A percentile compares a stretch with the other conserved stretches of the same genome.
Conservation (phyloP, 2,888 invertebrate species). For the Cheiracanthium punctorium region DNA sequence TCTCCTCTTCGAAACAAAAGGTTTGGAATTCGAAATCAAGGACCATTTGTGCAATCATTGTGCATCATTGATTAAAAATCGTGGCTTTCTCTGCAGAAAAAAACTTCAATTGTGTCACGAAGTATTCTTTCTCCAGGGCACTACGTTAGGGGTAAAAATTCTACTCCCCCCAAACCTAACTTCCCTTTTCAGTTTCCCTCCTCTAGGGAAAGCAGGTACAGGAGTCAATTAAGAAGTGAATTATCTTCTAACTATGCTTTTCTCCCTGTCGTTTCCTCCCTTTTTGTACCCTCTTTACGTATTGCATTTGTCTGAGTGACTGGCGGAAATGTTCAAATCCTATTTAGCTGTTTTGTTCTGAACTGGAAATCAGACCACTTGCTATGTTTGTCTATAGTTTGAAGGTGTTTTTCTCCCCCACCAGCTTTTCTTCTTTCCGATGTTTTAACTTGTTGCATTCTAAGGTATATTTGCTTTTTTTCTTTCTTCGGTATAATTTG, state of each 20-base stretch:
- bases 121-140: slow-evolving; percentile 10
- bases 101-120: slow-evolving; percentile 31
- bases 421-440: too few relatives aligned
- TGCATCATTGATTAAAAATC: slow-evolving; percentile 61
- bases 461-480: too few relatives aligned
- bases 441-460: too few relatives aligned
- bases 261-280: slow-evolving; percentile 2
- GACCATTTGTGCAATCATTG: slow-evolving; percentile 31
- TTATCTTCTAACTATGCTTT: slow-evolving; percentile 31
- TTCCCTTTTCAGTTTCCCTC: slow-evolving; percentile 38
- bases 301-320: neutral
- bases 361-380: neutral
- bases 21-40: slow-evolving; percentile 32
- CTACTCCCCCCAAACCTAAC: neutral
- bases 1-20: slow-evolving; percentile 52
- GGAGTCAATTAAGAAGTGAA: slow-evolving; percentile 53
- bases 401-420: neutral
- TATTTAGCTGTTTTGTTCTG: neutral
- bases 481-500: too few relatives aligned
- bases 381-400: neutral
- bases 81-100: slow-evolving; percentile 44
- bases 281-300: slow-evolving; percentile 22
- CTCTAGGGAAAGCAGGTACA: slow-evolving; percentile 53
- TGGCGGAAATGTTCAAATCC: neutral
- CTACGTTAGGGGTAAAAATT: slow-evolving; percentile 7